Evolutionary conservation across 35 echinoderm and acorn worm genomes (phyloP).

Genomic region (Ophioderma brevispina): DNA sequence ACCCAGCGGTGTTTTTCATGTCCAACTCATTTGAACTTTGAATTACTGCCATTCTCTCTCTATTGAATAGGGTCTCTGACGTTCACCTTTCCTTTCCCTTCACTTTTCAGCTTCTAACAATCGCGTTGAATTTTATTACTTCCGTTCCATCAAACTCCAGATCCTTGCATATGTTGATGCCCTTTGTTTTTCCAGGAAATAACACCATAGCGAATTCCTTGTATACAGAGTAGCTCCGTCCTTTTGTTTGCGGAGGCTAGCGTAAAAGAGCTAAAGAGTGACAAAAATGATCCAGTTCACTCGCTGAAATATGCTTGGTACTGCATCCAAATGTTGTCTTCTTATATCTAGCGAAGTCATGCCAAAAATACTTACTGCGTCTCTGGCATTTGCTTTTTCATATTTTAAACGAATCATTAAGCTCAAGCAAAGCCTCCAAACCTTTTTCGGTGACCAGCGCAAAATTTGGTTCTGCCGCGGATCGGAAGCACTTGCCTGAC

Average conservation of each 20-base stretch:
- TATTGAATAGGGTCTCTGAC: not conserved
- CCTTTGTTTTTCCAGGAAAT: constrained; percentile 15
- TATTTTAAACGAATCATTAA: constrained; percentile 4
- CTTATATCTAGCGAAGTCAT: not conserved
- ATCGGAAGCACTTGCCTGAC: too few relatives aligned
- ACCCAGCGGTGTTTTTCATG: constrained; percentile 18
- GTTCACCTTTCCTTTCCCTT: not conserved
- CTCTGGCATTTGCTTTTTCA: constrained; percentile 34
- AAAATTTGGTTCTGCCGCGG: too few relatives aligned
- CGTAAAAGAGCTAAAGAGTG: constrained; percentile 26
- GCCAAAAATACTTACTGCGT: constrained; percentile 2
- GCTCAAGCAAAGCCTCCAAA: not conserved
- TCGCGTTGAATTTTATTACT: constrained; percentile 45
- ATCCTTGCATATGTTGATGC: constrained; percentile 22
- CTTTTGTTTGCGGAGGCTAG: constrained; percentile 7
- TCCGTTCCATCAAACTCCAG: not conserved
- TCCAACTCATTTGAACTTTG: constrained; percentile 8
- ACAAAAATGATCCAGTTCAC: constrained; percentile 11
- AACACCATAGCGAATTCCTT: constrained; percentile 53
- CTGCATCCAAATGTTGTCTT: not conserved
- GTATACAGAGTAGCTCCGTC: constrained; percentile 52
- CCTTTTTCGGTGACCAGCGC: not conserved
- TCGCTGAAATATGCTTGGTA: not conserved
- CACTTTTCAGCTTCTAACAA: constrained; percentile 11
- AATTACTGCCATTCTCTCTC: not conserved